A percentile compares a stretch with the other conserved stretches of the same genome.
These are phyloP conservation scores for Argyrosomus regius DNA, from an alignment of 2,797 vertebrate species.

Conservation along the genomic window DNA sequence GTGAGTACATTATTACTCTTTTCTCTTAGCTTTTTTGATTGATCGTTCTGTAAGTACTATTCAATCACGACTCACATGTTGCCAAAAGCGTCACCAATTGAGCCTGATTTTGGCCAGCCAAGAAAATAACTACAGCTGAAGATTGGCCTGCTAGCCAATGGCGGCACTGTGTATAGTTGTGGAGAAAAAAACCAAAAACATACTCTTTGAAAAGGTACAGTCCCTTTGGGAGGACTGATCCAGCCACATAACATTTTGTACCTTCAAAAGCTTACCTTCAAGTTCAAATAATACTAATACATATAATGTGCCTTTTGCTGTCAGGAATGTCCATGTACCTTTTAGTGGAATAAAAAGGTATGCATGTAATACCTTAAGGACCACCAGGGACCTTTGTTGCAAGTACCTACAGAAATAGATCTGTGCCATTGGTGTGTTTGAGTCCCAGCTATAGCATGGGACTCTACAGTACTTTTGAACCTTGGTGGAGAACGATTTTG, in stretches of 20 bases:
- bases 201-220: constrained; percentile 36
- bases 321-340: constrained; percentile 44
- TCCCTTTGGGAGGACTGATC: constrained; percentile 35
- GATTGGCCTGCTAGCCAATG: background rate
- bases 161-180: background rate
- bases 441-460: constrained; percentile 7
- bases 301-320: constrained; percentile 48
- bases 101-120: background rate
- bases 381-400: constrained; percentile 17
- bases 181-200: background rate
- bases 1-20: background rate
- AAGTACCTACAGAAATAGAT: constrained; percentile 21
- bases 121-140: constrained; percentile 15
- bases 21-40: background rate
- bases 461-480: constrained; percentile 29
- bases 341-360: constrained; percentile 30
- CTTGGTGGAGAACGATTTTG: constrained; percentile 11
- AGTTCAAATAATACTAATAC: constrained; percentile 38
- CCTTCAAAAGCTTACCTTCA: constrained; percentile 44
- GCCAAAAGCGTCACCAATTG: constrained; percentile 1
- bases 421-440: background rate
- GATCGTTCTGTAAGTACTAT: background rate
- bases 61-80: background rate
- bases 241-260: constrained; percentile 44
- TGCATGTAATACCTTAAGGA: constrained; percentile 29